Conservation (phyloP, 2,888 invertebrate genomes). For the Drosophila niveifrons region DNA sequence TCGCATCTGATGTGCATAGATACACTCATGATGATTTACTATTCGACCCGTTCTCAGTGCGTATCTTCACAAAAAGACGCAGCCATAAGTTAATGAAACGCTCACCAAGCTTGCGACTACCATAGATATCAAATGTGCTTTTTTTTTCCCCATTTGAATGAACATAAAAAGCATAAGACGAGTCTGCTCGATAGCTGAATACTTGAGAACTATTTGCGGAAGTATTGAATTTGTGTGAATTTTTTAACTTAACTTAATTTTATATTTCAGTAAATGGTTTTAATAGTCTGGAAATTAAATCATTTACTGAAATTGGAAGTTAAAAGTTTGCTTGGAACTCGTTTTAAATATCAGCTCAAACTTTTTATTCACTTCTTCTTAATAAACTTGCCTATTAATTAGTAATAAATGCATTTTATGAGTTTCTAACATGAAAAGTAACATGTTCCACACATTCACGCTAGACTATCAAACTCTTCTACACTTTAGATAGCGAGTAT, state of each 20-base stretch:
- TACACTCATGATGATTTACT: conserved; percentile 57
- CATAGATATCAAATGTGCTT: conserved; percentile 33
- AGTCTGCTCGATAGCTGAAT: background rate
- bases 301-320: too few relatives aligned
- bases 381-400: background rate
- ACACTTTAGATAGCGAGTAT: background rate
- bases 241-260: too few relatives aligned
- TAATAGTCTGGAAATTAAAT: too few relatives aligned
- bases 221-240: too few relatives aligned
- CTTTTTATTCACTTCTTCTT: background rate
- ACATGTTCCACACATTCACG: background rate
- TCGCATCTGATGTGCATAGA: conserved; percentile 21
- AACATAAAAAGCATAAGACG: background rate
- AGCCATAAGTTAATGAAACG: conserved; percentile 50
- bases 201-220: background rate
- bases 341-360: too few relatives aligned
- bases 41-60: conserved; percentile 53
- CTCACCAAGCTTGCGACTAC: conserved; percentile 20
- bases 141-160: conserved; percentile 10
- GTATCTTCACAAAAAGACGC: conserved; percentile 30
- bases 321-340: too few relatives aligned
- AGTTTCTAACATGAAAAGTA: background rate
- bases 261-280: too few relatives aligned
- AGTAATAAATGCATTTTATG: background rate
- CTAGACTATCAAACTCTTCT: background rate